phyloP scores from a whole-genome alignment of 2,888 invertebrate species.

The Andrena flavipes region DNA sequence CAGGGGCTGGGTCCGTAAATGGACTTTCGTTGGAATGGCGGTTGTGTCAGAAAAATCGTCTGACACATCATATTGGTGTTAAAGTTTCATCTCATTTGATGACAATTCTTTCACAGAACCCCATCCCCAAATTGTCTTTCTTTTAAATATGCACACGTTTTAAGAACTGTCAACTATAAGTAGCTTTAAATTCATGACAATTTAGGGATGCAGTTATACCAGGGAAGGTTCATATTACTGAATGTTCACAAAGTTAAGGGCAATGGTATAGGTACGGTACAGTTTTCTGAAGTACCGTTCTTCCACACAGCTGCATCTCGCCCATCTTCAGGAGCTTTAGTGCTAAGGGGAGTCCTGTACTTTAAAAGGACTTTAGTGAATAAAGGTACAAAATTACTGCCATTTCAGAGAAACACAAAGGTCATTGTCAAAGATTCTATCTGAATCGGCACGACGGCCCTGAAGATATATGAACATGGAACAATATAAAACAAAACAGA shows the following conservation, averaged over 20 bases:
- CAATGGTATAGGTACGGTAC: constrained; percentile 37
- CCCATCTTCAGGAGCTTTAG: constrained; percentile 32
- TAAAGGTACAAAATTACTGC: constrained; percentile 12
- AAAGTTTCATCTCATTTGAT: constrained; percentile 1
- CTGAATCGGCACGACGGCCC: background rate
- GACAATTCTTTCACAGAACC: background rate
- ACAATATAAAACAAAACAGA: background rate
- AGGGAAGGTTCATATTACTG: constrained; percentile 11
- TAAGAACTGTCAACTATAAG: background rate
- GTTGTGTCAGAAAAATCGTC: constrained; percentile 34
- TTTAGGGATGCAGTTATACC: constrained; percentile 5
- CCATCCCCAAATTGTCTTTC: constrained; percentile 26
- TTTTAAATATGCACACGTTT: background rate
- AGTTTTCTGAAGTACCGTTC: constrained; percentile 57
- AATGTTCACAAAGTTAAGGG: constrained; percentile 17
- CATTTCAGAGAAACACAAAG: constrained; percentile 17
- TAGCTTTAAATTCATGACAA: background rate
- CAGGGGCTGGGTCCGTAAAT: constrained; percentile 1
- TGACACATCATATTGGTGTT: background rate
- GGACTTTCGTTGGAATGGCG: background rate
- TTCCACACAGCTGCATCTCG: constrained; percentile 29
- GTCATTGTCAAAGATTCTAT: constrained; percentile 2
- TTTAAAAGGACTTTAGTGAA: constrained; percentile 35
- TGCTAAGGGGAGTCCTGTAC: constrained; percentile 36
- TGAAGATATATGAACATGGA: background rate